phyloP scores from a whole-genome alignment of 2,888 invertebrate genomes.

The Trichopria drosophilae region DNA sequence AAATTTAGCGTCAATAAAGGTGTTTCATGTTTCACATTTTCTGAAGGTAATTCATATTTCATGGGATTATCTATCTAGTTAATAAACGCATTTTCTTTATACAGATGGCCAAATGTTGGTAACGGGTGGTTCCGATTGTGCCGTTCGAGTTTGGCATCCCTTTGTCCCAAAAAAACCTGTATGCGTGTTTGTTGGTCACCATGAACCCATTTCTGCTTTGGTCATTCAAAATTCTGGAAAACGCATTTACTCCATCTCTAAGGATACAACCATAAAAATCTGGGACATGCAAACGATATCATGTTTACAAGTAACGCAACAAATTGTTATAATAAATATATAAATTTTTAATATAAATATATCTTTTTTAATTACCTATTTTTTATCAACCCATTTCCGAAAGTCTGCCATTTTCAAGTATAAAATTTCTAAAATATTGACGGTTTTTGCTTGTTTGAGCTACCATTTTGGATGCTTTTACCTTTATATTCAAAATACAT shows the following conservation, averaged over 20 bases:
- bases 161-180: conserved; percentile 72
- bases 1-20: conserved; percentile 63
- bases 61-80: neutral
- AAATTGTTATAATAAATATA: conserved; percentile 4
- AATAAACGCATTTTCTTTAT: too few species aligned
- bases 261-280: conserved; percentile 74
- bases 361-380: neutral
- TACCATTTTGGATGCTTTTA: too few species aligned
- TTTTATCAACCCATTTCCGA: too few species aligned
- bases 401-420: too few species aligned
- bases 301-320: conserved; percentile 65
- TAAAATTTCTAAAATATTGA: too few species aligned
- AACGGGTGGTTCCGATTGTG: conserved; percentile 74
- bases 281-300: conserved; percentile 73
- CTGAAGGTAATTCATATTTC: conserved; percentile 42
- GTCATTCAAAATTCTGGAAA: conserved; percentile 69
- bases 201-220: conserved; percentile 68
- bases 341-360: neutral
- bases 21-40: conserved; percentile 48
- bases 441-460: too few species aligned
- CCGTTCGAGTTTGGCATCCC: conserved; percentile 78
- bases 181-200: conserved; percentile 70
- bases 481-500: too few species aligned
- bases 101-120: conserved; percentile 61
- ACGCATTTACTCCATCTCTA: conserved; percentile 72